A percentile compares a stretch with the other conserved stretches of the same genome.
Evolutionary conservation across 2,888 invertebrate genomes (phyloP).

Genomic region (Lepidocyrtoides sp.): DNA sequence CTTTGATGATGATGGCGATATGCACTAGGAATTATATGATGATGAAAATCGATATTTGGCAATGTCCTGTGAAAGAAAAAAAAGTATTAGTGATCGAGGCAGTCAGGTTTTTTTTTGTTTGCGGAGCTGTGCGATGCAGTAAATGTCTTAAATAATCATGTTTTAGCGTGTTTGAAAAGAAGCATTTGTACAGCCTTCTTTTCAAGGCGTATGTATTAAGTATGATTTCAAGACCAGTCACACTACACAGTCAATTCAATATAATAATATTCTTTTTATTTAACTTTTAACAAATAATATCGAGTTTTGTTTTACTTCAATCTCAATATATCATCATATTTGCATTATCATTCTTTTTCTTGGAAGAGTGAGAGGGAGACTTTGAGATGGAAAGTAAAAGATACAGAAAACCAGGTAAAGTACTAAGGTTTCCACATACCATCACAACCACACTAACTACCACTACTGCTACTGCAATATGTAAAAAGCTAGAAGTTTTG

Average conservation of each 20-base stretch:
- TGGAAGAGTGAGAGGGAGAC: not conserved
- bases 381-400: slow-evolving; percentile 17
- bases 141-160: slow-evolving; percentile 24
- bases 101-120: not conserved
- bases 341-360: not conserved
- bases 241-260: no score
- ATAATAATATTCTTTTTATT: no score
- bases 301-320: slow-evolving; percentile 22
- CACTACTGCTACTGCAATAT: not conserved
- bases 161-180: not conserved
- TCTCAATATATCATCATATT: slow-evolving; percentile 16
- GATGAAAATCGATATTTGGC: slow-evolving; percentile 63
- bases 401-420: no score
- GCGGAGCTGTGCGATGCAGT: not conserved
- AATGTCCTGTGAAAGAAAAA: slow-evolving; percentile 11
- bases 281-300: not conserved
- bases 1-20: not conserved
- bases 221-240: no score
- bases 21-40: not conserved
- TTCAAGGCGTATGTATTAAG: not conserved
- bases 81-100: not conserved
- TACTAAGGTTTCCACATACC: not conserved
- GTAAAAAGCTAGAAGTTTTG: not conserved
- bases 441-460: not conserved
- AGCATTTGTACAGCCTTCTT: slow-evolving; percentile 1